phyloP scores from a whole-genome alignment of 1,140 invertebrate genomes.

The Magallana ariakensis region DNA sequence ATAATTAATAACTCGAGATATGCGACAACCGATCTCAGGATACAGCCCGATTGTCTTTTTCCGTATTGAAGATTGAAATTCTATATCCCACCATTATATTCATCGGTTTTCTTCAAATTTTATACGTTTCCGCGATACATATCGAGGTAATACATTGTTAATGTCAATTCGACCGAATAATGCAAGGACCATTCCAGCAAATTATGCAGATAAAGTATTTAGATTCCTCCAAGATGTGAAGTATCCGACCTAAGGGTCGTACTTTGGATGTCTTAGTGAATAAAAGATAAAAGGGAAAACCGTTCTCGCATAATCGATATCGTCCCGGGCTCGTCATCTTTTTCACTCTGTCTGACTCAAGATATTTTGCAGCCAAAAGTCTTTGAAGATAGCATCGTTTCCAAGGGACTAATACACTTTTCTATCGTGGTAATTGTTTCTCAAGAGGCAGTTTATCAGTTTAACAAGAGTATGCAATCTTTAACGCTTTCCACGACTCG shows the following conservation, averaged over 20 bases:
- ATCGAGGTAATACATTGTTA: conserved; percentile 30
- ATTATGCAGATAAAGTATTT: conserved; percentile 37
- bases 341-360: conserved; percentile 37
- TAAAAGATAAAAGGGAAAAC: conserved; percentile 7
- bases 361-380: conserved; percentile 38
- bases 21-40: conserved; percentile 29
- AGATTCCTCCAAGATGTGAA: conserved; percentile 34
- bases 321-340: conserved; percentile 34
- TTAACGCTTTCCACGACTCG: conserved; percentile 29
- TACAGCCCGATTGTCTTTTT: conserved; percentile 26
- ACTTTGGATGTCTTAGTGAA: conserved; percentile 32
- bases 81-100: conserved; percentile 25
- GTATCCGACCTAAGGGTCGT: conserved; percentile 31
- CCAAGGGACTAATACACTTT: conserved; percentile 33
- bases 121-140: conserved; percentile 27
- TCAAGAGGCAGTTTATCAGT: conserved; percentile 34
- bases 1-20: conserved; percentile 63
- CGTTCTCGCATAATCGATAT: conserved; percentile 31
- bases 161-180: conserved; percentile 31
- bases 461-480: conserved; percentile 34
- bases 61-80: conserved; percentile 34
- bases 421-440: conserved; percentile 34
- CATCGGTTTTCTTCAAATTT: conserved; percentile 34
- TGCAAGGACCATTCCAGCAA: conserved; percentile 14
- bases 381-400: conserved; percentile 36